Base-by-base conservation (phyloP, 2,113 vertebrate genomes). In the Dermatemys mawii region DNA sequence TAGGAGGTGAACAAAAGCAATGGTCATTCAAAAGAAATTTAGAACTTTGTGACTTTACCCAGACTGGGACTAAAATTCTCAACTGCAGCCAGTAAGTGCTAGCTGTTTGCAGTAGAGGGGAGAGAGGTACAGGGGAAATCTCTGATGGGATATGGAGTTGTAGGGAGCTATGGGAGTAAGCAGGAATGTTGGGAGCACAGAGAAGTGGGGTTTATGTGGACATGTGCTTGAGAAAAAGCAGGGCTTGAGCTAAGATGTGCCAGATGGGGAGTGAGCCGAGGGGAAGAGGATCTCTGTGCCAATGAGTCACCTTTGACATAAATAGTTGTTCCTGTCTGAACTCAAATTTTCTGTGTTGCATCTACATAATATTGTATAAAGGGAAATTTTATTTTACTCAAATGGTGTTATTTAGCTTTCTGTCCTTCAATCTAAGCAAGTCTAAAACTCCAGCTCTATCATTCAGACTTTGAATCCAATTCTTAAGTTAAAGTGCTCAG, bases 371-470 rank as follows among this genome's bases (percentile, higher is more conserved):
- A 90, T 60, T 79, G 87, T 93, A 92, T 81, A 96, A 90, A 94
- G 78, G 86, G 84, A 96, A 96, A 97, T 86, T 89, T 96, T 96
- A 93, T 93, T 97, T 97, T 94, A 96, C 96, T 97, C 93, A 95
- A 90, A 88, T 2, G 32, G 41, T 82, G 32, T 73, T 90, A 94
- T 93, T 70, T 91, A 90, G 83, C 86, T 84, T 76, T 13, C 88
- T 91, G 81, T 88, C 80, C 60, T 79, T 80, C 84, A 63, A 90
- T 63, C 91, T 53, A 83, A 79, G 94, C 1, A 41, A 57, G 55
- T 60, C 88, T 87, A 50, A 86, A 91, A 88, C 51, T 94, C 79
- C 63, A 91, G 78, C 86, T 93, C 82, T 84, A 96, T 70, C 86
- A 90, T 84, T 57, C 51, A 86, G 49, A 38, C 9, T 54, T 90